Evolutionary conservation across 2,888 invertebrate species (phyloP), one percentile per base, ranked within the genome.

Genomic region (Onthophagus sagittarius): DNA sequence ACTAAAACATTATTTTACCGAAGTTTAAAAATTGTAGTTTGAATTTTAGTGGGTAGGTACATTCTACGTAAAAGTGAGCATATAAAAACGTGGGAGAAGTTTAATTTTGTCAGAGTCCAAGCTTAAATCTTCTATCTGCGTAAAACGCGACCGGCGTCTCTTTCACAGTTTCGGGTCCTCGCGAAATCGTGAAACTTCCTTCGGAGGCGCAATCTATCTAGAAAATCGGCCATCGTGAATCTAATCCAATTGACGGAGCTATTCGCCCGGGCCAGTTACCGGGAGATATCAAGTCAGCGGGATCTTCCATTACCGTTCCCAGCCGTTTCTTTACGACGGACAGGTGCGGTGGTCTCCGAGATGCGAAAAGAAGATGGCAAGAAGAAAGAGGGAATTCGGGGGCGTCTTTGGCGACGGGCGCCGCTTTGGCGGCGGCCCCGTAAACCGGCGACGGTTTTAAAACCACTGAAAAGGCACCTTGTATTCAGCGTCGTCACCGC

Each of bases 271-370:
- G 39, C 39, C 39, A 53, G 39, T 53, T 53, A 53, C 39, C 39
- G 67, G 23, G 67, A 67, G 67, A 23, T 67, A 67, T 67, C 67
- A 31, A 32, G 31, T 31, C 23, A n/a, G 67, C 31, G 23, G 31
- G 67, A 15, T 67, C 67, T 67, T 64, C 67, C 67, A 67, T 67
- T 67, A 67, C 31, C 67, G 32, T 67, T 67, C 32, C 39, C 67
- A 67, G 67, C 67, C 32, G 67, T 67, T 67, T 67, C 67, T 67
- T 67, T 67, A 23, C 67, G 67, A 67, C 39, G 39, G 39, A 53
- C 39, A 53, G 39, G 39, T 53, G 39, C 39, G 39, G 39, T 11
- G 39, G 39, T 53, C 39, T 53, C 11, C 39, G 5, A 11, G 39
- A 53, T 11, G 39, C 39, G 39, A 53, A 11, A 53, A 53, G 39